Conservation (phyloP, 2,888 invertebrate genomes). For the Doris montereyensis region DNA sequence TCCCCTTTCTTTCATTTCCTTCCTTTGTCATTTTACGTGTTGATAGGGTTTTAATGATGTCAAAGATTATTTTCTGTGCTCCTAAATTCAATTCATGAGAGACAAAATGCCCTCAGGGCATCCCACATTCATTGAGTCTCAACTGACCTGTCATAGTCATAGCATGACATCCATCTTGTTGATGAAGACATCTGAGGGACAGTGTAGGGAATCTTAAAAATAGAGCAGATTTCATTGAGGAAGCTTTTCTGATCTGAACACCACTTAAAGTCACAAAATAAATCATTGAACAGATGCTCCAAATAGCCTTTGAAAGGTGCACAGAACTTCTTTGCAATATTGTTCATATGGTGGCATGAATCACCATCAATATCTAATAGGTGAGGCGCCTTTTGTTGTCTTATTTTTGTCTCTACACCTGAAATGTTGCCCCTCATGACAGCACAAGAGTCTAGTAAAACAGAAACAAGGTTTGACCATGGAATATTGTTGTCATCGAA, state of each 20-base stretch:
- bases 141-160: too few relatives aligned
- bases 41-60: neutral
- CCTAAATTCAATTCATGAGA: too few relatives aligned
- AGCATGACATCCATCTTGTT: too few relatives aligned
- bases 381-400: slow-evolving; percentile 45
- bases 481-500: too few relatives aligned
- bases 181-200: slow-evolving; percentile 46
- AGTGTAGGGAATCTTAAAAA: slow-evolving; percentile 42
- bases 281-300: slow-evolving; percentile 45
- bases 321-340: slow-evolving; percentile 51
- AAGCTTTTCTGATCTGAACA: slow-evolving; percentile 44
- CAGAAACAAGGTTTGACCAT: too few relatives aligned
- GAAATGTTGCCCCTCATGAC: too few relatives aligned
- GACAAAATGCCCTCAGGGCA: too few relatives aligned
- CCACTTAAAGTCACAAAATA: slow-evolving; percentile 51
- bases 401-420: slow-evolving; percentile 49
- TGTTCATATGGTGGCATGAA: slow-evolving; percentile 51
- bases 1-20: neutral
- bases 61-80: neutral
- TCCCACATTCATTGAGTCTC: too few relatives aligned
- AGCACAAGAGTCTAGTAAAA: slow-evolving; percentile 52
- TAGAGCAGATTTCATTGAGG: too few relatives aligned
- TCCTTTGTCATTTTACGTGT: neutral
- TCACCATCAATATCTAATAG: slow-evolving; percentile 54
- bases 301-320: slow-evolving; percentile 44